A percentile compares a stretch with the other conserved stretches of the same genome.
Evolutionary conservation across 2,113 vertebrate genomes (phyloP).

Genomic region (Ptyas mucosa): DNA sequence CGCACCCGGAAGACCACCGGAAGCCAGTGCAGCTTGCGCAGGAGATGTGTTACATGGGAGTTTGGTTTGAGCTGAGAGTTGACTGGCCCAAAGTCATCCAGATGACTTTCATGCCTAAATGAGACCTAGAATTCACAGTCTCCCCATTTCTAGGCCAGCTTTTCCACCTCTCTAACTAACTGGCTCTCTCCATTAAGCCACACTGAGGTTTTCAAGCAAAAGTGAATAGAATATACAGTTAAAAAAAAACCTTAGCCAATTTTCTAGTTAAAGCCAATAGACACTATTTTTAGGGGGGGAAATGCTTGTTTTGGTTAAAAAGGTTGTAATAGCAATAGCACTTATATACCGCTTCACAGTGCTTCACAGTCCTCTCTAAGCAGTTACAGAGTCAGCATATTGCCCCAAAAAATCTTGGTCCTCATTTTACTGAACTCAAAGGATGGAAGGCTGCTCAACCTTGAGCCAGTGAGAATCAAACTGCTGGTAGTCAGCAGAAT

Average conservation of each 20-base stretch:
- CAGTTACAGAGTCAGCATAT: not conserved
- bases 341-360: no score
- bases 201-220: not conserved
- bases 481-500: not conserved
- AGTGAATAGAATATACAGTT: not conserved
- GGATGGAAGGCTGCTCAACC: not conserved
- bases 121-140: not conserved
- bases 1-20: no score
- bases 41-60: no score
- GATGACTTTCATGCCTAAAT: not conserved
- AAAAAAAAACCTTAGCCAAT: not conserved
- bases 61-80: not conserved
- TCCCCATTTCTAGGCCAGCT: not conserved
- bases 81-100: not conserved
- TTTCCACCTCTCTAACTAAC: not conserved
- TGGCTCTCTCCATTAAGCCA: not conserved
- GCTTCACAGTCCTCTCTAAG: not conserved
- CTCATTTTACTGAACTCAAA: not conserved
- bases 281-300: fast-evolving
- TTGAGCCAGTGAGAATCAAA: not conserved
- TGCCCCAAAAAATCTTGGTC: not conserved
- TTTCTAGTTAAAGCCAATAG: not conserved
- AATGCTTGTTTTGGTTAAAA: not conserved
- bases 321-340: not conserved
- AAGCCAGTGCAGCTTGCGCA: no score